These are phyloP conservation scores for Andrena marginata DNA, from an alignment of 2,888 invertebrate species.

Conservation along the genomic window DNA sequence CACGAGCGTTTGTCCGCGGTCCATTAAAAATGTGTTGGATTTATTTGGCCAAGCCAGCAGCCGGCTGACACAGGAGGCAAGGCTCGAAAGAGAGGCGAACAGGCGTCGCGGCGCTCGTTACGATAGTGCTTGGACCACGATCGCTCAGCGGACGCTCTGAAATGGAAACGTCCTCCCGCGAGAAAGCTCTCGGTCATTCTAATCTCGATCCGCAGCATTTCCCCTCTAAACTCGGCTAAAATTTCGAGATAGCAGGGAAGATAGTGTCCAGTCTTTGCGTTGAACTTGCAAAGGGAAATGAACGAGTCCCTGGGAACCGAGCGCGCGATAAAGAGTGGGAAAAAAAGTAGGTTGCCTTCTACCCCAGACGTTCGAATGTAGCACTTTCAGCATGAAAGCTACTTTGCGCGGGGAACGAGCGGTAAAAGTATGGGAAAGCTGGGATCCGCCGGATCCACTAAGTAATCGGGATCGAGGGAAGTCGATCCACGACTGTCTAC, in stretches of 20 bases:
- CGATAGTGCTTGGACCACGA: constrained; percentile 45
- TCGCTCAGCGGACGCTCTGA: constrained; percentile 36
- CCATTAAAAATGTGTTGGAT: constrained; percentile 79
- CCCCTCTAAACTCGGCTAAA: too few species aligned
- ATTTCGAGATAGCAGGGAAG: too few species aligned
- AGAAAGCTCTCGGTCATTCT: not conserved
- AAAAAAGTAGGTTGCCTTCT: not conserved
- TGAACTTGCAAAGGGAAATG: too few species aligned
- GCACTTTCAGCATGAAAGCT: not conserved
- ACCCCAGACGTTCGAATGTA: not conserved
- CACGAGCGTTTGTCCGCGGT: constrained; percentile 74
- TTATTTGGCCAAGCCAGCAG: constrained; percentile 71
- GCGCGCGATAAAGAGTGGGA: not conserved
- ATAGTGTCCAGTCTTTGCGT: too few species aligned
- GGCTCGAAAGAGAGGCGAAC: constrained; percentile 52
- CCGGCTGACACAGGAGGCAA: constrained; percentile 56
- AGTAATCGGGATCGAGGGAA: not conserved
- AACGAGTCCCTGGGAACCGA: too few species aligned
- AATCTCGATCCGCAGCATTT: too few species aligned
- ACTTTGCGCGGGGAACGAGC: not conserved
- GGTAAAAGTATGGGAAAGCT: not conserved
- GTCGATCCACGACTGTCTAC: constrained; percentile 5
- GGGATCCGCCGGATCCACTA: not conserved
- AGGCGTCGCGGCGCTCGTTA: constrained; percentile 56
- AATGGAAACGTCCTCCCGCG: constrained; percentile 2